Conservation (phyloP, 2,888 invertebrate genomes). For the Cylindroiulus punctatus region DNA sequence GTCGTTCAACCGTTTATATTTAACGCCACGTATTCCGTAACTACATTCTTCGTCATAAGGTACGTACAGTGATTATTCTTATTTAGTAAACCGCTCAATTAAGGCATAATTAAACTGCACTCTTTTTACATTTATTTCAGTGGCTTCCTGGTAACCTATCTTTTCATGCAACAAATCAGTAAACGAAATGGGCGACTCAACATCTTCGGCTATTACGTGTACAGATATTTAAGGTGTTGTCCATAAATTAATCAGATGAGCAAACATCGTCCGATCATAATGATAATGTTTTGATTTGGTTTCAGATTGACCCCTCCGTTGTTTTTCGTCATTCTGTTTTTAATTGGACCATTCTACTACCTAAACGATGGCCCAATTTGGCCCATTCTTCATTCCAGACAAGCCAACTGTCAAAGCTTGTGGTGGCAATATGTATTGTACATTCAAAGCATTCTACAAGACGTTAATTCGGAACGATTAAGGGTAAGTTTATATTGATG, state of each 20-base stretch:
- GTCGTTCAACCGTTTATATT: not conserved
- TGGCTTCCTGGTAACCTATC: not conserved
- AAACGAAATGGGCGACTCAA: not conserved
- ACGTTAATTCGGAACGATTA: not conserved
- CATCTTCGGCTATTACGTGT: not conserved
- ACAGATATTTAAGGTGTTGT: not conserved
- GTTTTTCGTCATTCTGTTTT: slow-evolving; percentile 16
- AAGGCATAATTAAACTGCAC: not conserved
- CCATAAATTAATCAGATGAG: not conserved
- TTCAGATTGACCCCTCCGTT: slow-evolving; percentile 16
- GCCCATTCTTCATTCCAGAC: not conserved
- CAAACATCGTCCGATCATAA: not conserved
- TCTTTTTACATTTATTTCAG: not conserved
- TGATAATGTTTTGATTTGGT: not conserved
- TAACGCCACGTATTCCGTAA: not conserved
- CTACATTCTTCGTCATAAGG: slow-evolving; percentile 23
- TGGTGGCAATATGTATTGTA: slow-evolving; percentile 40
- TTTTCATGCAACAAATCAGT: not conserved
- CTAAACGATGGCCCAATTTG: slow-evolving; percentile 8
- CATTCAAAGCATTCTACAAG: not conserved
- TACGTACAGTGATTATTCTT: not conserved
- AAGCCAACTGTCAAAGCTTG: not conserved
- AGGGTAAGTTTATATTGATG: no score
- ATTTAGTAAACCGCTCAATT: no score
- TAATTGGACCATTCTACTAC: not conserved